Conservation (phyloP, 2,888 invertebrate genomes). For the Tuberolachnus salignus region DNA sequence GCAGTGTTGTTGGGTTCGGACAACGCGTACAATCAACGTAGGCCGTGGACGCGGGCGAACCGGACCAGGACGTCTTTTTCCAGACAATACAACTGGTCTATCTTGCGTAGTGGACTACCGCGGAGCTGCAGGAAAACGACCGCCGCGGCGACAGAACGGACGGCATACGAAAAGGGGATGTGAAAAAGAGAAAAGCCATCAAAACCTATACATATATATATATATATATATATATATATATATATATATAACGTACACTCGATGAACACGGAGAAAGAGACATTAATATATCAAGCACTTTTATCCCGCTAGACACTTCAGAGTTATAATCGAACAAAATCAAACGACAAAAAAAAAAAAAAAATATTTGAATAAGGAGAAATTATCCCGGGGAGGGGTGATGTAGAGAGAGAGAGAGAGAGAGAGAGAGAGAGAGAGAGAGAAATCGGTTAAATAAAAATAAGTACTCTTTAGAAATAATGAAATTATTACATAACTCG, state of each 20-base stretch:
- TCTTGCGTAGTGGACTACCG: too few species aligned
- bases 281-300: conserved; percentile 11
- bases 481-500: too few species aligned
- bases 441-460: too few species aligned
- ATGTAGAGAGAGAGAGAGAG: too few species aligned
- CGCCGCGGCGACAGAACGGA: background rate
- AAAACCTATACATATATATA: conserved; percentile 11
- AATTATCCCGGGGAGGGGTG: background rate
- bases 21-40: too few species aligned
- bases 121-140: too few species aligned
- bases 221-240: too few species aligned
- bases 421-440: too few species aligned
- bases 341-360: too few species aligned
- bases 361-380: conserved; percentile 27
- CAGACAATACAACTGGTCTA: too few species aligned
- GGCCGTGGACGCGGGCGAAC: background rate
- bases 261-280: conserved; percentile 1
- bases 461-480: too few species aligned
- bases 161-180: background rate
- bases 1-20: too few species aligned
- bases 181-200: conserved; percentile 27
- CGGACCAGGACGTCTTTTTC: background rate
- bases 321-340: conserved; percentile 21
- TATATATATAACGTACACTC: conserved; percentile 21
- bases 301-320: conserved; percentile 16